These are phyloP conservation scores for Clarias platycephalus DNA, from an alignment of 2,797 vertebrate species.

Conservation along the genomic window DNA sequence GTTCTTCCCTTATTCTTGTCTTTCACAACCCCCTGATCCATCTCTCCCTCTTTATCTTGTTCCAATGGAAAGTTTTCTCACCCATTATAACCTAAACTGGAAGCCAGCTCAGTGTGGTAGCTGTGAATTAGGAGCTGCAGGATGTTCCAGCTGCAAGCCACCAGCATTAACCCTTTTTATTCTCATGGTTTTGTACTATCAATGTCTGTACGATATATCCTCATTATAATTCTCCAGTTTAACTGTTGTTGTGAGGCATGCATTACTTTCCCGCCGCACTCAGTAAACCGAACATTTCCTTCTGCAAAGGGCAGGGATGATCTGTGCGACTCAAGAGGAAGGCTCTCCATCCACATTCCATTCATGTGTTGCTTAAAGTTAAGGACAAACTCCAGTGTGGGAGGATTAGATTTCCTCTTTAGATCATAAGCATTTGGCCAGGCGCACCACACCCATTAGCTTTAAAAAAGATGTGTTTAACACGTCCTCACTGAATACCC, in stretches of 20 bases:
- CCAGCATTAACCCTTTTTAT: constrained; percentile 64
- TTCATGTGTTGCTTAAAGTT: constrained; percentile 64
- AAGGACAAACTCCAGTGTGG: constrained; percentile 64
- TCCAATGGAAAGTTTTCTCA: constrained; percentile 79
- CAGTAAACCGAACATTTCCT: constrained; percentile 42
- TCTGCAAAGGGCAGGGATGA: constrained; percentile 33
- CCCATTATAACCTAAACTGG: constrained; percentile 74
- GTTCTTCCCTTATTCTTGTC: constrained; percentile 69
- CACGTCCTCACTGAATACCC: constrained; percentile 66
- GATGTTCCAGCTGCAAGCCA: constrained; percentile 75
- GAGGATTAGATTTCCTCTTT: constrained; percentile 70
- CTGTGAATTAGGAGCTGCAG: constrained; percentile 76
- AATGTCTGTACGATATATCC: constrained; percentile 15
- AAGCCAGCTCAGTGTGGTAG: constrained; percentile 78
- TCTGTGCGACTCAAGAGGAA: constrained; percentile 51
- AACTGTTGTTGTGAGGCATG: constrained; percentile 13
- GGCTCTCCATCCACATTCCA: constrained; percentile 57
- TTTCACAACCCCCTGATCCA: constrained; percentile 38
- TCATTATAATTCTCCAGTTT: constrained; percentile 26
- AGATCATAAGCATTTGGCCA: constrained; percentile 63
- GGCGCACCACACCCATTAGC: constrained; percentile 60
- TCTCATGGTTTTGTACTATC: constrained; percentile 58
- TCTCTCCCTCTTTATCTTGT: constrained; percentile 66
- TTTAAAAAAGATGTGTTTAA: constrained; percentile 68
- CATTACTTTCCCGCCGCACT: constrained; percentile 30